Conservation (phyloP, 2,888 invertebrate genomes). For the Liopterus haemorrhoidalis region DNA sequence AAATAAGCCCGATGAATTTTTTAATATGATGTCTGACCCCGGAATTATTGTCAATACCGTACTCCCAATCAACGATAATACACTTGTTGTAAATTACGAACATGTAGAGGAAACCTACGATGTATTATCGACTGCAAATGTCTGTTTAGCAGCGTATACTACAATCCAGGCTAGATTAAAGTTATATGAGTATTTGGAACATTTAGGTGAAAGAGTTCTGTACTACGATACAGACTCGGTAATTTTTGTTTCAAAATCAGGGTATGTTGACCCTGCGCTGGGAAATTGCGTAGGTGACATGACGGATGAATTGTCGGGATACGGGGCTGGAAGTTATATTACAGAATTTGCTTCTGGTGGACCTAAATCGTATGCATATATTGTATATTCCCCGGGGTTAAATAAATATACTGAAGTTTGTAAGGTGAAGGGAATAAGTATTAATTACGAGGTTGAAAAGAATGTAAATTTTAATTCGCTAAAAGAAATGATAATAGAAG, state of each 20-base stretch:
- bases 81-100: conserved; percentile 27
- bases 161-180: conserved; percentile 26
- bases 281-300: conserved; percentile 39
- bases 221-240: conserved; percentile 42
- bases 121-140: conserved; percentile 30
- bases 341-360: conserved; percentile 37
- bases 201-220: conserved; percentile 34
- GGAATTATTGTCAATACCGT: conserved; percentile 24
- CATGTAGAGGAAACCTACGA: conserved; percentile 24
- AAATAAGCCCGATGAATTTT: conserved; percentile 17
- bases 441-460: conserved; percentile 20
- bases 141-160: conserved; percentile 39
- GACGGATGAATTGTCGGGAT: conserved; percentile 37
- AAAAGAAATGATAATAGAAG: too few relatives aligned
- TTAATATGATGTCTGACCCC: conserved; percentile 26
- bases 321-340: conserved; percentile 33
- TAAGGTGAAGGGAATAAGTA: conserved; percentile 28
- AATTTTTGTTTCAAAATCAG: conserved; percentile 32
- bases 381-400: conserved; percentile 23
- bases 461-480: conserved; percentile 23
- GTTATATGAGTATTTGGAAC: conserved; percentile 31
- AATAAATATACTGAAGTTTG: conserved; percentile 14
- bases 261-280: conserved; percentile 27
- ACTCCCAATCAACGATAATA: conserved; percentile 25
- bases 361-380: conserved; percentile 39